Percentiles rank a stretch among this genome's conserved stretches.
phyloP scores from a whole-genome alignment of 2,888 invertebrate species.

The Cheilosia scutellata region DNA sequence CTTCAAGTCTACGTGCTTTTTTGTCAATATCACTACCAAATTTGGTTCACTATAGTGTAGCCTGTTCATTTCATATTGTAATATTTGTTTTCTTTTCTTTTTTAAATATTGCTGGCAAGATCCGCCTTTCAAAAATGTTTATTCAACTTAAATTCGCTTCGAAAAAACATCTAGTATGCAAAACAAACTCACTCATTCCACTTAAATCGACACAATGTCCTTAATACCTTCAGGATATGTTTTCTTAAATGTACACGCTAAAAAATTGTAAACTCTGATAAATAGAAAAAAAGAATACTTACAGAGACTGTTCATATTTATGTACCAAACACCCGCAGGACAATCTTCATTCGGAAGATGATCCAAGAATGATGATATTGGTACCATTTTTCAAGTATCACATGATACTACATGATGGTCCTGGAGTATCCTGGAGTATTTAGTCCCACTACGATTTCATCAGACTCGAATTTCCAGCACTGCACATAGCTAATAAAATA shows the following conservation, averaged over 20 bases:
- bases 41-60: too few relatives aligned
- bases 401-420: conserved; percentile 6
- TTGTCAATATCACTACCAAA: too few relatives aligned
- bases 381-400: conserved; percentile 51
- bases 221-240: too few relatives aligned
- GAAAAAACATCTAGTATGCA: too few relatives aligned
- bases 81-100: too few relatives aligned
- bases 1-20: too few relatives aligned
- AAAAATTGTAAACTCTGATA: not conserved
- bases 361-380: conserved; percentile 49
- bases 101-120: too few relatives aligned
- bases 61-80: too few relatives aligned
- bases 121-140: too few relatives aligned
- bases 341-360: conserved; percentile 44
- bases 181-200: too few relatives aligned
- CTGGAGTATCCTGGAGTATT: not conserved
- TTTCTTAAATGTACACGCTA: not conserved
- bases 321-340: conserved; percentile 51
- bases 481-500: conserved; percentile 58
- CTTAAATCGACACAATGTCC: too few relatives aligned
- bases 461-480: not conserved
- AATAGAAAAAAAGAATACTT: conserved; percentile 18
- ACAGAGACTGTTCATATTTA: conserved; percentile 28
- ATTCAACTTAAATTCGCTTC: too few relatives aligned
- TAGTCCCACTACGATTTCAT: conserved; percentile 6